A percentile compares a stretch with the other conserved stretches of the same genome.
phyloP scores from a whole-genome alignment of 2,113 vertebrate species.

The Anhinga anhinga region DNA sequence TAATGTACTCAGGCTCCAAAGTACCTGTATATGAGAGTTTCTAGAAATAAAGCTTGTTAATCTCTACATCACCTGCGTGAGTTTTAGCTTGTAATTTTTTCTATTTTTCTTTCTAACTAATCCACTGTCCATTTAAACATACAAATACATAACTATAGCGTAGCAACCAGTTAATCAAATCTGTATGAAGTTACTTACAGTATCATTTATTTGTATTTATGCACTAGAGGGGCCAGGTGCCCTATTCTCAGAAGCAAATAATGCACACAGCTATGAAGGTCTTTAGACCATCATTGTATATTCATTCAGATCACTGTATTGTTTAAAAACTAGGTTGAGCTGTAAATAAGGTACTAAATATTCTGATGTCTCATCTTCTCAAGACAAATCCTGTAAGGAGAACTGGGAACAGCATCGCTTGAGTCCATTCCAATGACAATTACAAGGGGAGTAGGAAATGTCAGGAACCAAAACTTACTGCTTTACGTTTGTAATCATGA shows the following conservation, averaged over 20 bases:
- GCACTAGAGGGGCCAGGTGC: too few species aligned
- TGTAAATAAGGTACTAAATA: not conserved
- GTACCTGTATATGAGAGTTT: not conserved
- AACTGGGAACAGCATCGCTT: not conserved
- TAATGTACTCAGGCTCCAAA: not conserved
- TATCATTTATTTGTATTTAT: not conserved
- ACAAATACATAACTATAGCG: not conserved
- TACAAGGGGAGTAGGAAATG: not conserved
- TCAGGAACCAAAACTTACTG: not conserved
- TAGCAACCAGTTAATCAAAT: not conserved
- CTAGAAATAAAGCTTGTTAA: not conserved
- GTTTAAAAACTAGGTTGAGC: not conserved
- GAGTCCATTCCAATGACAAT: not conserved
- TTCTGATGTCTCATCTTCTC: not conserved
- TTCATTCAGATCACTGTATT: not conserved
- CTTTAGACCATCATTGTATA: not conserved
- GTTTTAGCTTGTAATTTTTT: not conserved
- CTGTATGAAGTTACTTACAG: not conserved
- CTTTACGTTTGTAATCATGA: not conserved
- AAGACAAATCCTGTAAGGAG: not conserved
- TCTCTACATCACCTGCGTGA: not conserved
- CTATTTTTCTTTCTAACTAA: not conserved
- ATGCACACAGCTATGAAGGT: not conserved
- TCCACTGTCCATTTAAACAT: not conserved
- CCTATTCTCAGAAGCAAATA: not conserved